Percentiles rank a stretch among this genome's conserved stretches.
These are phyloP conservation scores for Calameuta idolon DNA, from an alignment of 2,888 invertebrate genomes.

Conservation along the genomic window DNA sequence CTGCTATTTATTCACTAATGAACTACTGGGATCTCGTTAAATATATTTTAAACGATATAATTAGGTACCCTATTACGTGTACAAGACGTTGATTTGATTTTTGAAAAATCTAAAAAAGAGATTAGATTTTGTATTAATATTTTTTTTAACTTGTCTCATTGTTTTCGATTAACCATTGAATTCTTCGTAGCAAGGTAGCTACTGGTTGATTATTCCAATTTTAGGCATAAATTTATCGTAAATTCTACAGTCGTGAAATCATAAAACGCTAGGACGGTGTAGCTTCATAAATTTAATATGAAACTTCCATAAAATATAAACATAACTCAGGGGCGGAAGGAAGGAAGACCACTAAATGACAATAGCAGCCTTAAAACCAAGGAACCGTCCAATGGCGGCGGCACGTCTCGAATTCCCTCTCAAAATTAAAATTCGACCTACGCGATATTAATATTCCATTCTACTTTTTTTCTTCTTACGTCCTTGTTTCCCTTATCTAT, in stretches of 20 bases:
- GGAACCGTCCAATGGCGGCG: not conserved
- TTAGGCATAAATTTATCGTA: conserved; percentile 46
- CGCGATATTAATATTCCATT: conserved; percentile 35
- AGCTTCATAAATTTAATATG: conserved; percentile 59
- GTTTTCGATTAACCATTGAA: not conserved
- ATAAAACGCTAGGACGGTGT: conserved; percentile 46
- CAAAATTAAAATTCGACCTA: conserved; percentile 45
- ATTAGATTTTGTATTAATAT: not conserved
- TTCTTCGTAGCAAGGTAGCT: not conserved
- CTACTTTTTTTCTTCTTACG: not conserved
- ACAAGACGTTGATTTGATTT: not conserved
- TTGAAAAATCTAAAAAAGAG: not conserved
- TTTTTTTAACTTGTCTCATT: not conserved
- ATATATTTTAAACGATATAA: conserved; percentile 39
- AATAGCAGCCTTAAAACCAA: conserved; percentile 31
- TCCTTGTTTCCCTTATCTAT: not conserved
- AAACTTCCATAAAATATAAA: conserved; percentile 59
- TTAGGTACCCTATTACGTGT: not conserved
- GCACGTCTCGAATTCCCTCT: conserved; percentile 39
- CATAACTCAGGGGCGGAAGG: conserved; percentile 36
- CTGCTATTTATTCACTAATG: conserved; percentile 33
- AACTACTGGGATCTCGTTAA: conserved; percentile 37
- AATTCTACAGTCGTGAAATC: conserved; percentile 50
- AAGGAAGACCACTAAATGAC: conserved; percentile 42
- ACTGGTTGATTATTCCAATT: conserved; percentile 41